These are phyloP conservation scores for Calvadosia cruxmelitensis DNA, from an alignment of 30 jellyfish, hydroid and myxozoan species.

Conservation along the genomic window DNA sequence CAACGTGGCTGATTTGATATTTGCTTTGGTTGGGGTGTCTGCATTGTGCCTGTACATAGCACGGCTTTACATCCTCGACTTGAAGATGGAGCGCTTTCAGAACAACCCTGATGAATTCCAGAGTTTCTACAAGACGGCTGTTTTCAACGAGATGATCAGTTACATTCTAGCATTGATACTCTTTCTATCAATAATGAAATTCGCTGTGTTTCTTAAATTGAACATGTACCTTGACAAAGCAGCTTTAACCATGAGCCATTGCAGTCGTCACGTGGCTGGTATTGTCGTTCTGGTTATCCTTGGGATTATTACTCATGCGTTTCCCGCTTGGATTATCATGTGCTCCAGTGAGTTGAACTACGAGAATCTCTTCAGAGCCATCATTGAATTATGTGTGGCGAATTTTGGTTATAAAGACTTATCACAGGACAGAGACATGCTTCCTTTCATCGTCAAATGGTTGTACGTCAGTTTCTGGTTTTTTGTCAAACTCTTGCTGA, in stretches of 20 bases:
- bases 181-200: conserved; percentile 37
- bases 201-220: conserved; percentile 16
- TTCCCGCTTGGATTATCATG: conserved; percentile 18
- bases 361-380: conserved; percentile 21
- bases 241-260: conserved; percentile 11
- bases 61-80: conserved; percentile 35
- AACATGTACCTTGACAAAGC: conserved; percentile 15
- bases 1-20: conserved; percentile 35
- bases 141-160: conserved; percentile 37
- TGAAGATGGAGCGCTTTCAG: conserved; percentile 20
- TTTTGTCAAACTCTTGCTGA: conserved; percentile 24
- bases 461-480: conserved; percentile 28
- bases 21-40: conserved; percentile 20
- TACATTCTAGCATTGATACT: conserved; percentile 23
- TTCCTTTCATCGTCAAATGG: conserved; percentile 29
- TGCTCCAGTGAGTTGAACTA: conserved; percentile 7
- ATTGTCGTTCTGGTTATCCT: conserved; percentile 25
- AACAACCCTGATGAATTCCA: conserved; percentile 33
- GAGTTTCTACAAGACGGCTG: conserved; percentile 58
- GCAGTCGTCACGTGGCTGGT: conserved; percentile 17
- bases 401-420: conserved; percentile 42
- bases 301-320: conserved; percentile 25
- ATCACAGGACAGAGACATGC: not conserved
- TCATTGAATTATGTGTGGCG: conserved; percentile 29
- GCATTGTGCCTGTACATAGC: conserved; percentile 20